Percentiles rank a stretch among this genome's conserved stretches.
phyloP scores from a whole-genome alignment of 2,888 invertebrate species.

The Acronicta aceris region DNA sequence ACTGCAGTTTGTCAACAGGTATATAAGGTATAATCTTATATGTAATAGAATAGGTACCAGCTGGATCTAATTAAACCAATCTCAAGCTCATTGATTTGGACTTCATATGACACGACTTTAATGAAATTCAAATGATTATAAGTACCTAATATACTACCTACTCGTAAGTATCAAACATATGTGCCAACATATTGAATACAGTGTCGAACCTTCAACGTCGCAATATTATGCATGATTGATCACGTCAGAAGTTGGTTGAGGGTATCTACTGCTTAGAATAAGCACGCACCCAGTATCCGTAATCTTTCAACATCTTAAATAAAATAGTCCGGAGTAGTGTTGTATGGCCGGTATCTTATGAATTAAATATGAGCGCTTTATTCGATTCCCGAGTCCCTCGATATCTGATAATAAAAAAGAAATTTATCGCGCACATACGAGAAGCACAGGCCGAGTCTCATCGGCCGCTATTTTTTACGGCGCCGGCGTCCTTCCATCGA shows the following conservation, averaged over 20 bases:
- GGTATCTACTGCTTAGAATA: conserved; percentile 66
- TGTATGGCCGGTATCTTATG: conserved; percentile 89
- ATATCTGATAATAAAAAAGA: conserved; percentile 90
- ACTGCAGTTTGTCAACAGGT: too few species aligned
- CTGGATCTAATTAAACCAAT: too few species aligned
- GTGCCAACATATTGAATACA: conserved; percentile 17
- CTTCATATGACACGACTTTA: too few species aligned
- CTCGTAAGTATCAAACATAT: too few species aligned
- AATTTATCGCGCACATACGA: conserved; percentile 87
- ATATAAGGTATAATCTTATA: too few species aligned
- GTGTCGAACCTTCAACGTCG: conserved; percentile 14
- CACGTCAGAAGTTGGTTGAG: conserved; percentile 56
- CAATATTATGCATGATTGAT: conserved; percentile 53
- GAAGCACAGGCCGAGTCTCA: conserved; percentile 75
- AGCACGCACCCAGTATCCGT: conserved; percentile 74
- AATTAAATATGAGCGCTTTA: conserved; percentile 90
- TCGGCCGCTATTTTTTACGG: conserved; percentile 87
- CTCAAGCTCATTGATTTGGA: too few species aligned
- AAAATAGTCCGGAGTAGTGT: conserved; percentile 86
- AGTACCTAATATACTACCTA: too few species aligned
- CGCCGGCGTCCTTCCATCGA: conserved; percentile 82
- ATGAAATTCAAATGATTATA: background rate
- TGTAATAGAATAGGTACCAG: too few species aligned
- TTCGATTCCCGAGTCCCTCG: conserved; percentile 89
- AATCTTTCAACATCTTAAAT: conserved; percentile 87